phyloP scores from a whole-genome alignment of 1,140 invertebrate genomes.

The Phocides pigmalion region DNA sequence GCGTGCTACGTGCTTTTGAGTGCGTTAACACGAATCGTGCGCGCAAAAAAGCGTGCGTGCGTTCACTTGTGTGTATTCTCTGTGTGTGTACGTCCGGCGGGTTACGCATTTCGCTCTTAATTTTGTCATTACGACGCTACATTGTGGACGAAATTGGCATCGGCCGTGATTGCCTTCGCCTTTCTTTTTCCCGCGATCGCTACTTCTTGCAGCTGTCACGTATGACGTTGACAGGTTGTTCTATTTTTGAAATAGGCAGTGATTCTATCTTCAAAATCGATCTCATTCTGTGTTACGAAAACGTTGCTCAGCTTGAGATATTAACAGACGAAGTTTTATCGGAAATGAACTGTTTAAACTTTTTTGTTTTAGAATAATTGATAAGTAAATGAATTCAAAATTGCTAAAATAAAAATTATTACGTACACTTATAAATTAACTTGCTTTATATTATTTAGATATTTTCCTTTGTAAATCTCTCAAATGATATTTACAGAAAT shows the following conservation, averaged over 20 bases:
- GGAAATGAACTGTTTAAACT: too few species aligned
- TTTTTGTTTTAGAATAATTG: too few species aligned
- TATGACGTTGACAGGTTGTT: constrained; percentile 18
- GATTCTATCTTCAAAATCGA: neutral
- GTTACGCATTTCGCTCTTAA: constrained; percentile 68
- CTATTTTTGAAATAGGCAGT: constrained; percentile 44
- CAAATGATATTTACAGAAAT: too few species aligned
- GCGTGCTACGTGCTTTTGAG: constrained; percentile 63
- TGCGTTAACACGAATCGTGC: constrained; percentile 63
- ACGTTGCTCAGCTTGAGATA: too few species aligned
- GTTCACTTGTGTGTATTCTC: constrained; percentile 32
- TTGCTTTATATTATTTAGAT: too few species aligned
- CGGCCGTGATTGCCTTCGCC: constrained; percentile 44
- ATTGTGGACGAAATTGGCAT: constrained; percentile 51
- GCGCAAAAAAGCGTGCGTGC: constrained; percentile 60
- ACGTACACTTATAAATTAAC: too few species aligned
- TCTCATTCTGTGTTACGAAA: neutral
- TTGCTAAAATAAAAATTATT: too few species aligned
- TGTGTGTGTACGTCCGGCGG: constrained; percentile 40
- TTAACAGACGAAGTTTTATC: too few species aligned
- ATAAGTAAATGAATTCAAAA: too few species aligned
- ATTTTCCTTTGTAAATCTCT: too few species aligned
- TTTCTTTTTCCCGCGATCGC: constrained; percentile 29
- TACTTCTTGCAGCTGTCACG: constrained; percentile 21
- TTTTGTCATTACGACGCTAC: constrained; percentile 66